These are phyloP conservation scores for Cynaeus angustus DNA, from an alignment of 2,888 invertebrate genomes.

Conservation along the genomic window DNA sequence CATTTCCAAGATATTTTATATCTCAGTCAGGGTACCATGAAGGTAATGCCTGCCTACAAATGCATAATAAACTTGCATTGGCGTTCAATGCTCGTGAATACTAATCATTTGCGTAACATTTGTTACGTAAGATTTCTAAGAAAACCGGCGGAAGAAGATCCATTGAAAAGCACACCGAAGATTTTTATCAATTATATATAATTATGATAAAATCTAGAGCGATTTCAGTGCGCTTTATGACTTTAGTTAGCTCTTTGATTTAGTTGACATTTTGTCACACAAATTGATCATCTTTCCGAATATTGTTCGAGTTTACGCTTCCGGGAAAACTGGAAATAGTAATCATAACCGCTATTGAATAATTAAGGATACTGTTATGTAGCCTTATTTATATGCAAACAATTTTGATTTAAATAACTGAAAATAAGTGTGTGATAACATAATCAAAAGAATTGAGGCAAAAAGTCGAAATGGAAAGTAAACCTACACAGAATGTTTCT, in stretches of 20 bases:
- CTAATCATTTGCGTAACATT: conserved; percentile 47
- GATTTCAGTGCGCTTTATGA: neutral
- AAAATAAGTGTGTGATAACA: conserved; percentile 1
- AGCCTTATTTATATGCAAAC: conserved; percentile 12
- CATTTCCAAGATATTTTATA: conserved; percentile 15
- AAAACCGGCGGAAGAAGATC: conserved; percentile 47
- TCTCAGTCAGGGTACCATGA: conserved; percentile 8
- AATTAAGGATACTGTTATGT: conserved; percentile 24
- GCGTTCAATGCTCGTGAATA: conserved; percentile 43
- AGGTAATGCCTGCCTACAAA: conserved; percentile 45
- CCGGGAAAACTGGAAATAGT: conserved; percentile 32
- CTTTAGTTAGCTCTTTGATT: neutral
- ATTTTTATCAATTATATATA: conserved; percentile 7
- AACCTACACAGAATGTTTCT: no score
- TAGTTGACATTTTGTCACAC: neutral
- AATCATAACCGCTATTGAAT: conserved; percentile 28
- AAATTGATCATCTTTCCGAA: neutral
- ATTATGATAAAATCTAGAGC: conserved; percentile 2
- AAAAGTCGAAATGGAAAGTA: neutral
- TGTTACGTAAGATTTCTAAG: conserved; percentile 45
- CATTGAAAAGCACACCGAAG: conserved; percentile 13
- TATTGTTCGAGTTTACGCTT: conserved; percentile 6
- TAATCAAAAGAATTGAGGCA: neutral
- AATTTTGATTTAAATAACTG: conserved; percentile 5
- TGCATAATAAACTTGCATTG: conserved; percentile 49